Conservation (phyloP, 2,113 vertebrate species). For the Bos javanicus region DNA sequence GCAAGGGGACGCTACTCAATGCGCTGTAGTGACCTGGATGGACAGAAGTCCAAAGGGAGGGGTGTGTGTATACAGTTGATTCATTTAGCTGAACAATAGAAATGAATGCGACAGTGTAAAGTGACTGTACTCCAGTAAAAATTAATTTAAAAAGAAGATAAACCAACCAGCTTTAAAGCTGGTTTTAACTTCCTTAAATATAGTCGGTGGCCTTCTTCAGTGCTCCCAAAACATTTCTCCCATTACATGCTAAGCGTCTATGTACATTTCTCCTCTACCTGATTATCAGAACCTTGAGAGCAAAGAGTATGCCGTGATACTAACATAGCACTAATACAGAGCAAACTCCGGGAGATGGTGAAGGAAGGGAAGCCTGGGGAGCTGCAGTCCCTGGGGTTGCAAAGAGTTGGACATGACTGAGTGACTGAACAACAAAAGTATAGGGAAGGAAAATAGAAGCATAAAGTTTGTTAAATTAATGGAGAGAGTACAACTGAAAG, state of each 20-base stretch:
- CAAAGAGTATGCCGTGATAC: neutral
- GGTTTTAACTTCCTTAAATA: neutral
- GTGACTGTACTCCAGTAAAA: neutral
- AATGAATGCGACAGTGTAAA: neutral
- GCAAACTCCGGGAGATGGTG: neutral
- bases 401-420: neutral
- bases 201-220: neutral
- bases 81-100: neutral
- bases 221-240: neutral
- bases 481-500: fast-evolving
- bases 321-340: neutral
- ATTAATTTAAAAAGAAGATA: neutral
- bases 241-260: neutral
- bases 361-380: neutral
- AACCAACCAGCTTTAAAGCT: neutral
- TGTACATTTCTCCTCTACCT: neutral
- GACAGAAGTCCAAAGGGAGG: neutral
- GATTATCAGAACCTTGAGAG: neutral
- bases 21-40: neutral
- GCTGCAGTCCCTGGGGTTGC: neutral
- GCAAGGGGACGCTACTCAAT: fast-evolving
- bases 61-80: neutral
- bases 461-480: neutral
- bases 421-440: neutral
- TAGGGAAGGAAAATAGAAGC: neutral